These are phyloP conservation scores for Clamator glandarius DNA, from an alignment of 2,797 vertebrate genomes.

Conservation along the genomic window DNA sequence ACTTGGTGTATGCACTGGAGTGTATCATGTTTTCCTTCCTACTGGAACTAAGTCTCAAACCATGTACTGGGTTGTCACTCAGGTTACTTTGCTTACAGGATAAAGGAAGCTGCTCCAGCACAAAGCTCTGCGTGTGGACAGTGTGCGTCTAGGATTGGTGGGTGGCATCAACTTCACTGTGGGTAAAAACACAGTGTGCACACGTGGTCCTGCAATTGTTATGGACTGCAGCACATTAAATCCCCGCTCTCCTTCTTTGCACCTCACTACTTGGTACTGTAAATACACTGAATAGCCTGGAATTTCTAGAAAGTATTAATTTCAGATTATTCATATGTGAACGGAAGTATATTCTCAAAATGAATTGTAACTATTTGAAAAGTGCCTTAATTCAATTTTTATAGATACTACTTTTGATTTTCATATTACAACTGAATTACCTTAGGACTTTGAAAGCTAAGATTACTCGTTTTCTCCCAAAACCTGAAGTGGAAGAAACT, in stretches of 20 bases:
- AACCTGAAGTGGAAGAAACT: background rate
- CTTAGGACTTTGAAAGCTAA: background rate
- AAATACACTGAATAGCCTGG: background rate
- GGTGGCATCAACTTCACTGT: background rate
- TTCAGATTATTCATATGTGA: background rate
- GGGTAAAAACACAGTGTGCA: background rate
- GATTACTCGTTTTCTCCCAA: background rate
- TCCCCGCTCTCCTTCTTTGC: background rate
- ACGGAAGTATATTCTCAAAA: background rate
- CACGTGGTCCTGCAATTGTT: background rate
- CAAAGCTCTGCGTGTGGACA: background rate
- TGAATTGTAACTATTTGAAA: background rate
- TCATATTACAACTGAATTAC: background rate
- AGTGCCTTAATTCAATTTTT: background rate
- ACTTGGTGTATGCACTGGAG: background rate
- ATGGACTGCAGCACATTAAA: background rate
- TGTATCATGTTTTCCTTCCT: background rate
- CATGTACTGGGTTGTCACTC: background rate
- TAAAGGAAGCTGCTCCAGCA: background rate
- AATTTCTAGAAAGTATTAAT: background rate
- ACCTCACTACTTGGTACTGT: fast-evolving
- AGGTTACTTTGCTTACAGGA: background rate
- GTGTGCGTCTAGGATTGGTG: background rate
- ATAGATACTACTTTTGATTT: background rate
- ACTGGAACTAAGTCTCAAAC: background rate